Percentiles rank a stretch among this genome's conserved stretches.
These are phyloP conservation scores for Bhutanitis thaidina DNA, from an alignment of 2,888 invertebrate species.

Conservation along the genomic window DNA sequence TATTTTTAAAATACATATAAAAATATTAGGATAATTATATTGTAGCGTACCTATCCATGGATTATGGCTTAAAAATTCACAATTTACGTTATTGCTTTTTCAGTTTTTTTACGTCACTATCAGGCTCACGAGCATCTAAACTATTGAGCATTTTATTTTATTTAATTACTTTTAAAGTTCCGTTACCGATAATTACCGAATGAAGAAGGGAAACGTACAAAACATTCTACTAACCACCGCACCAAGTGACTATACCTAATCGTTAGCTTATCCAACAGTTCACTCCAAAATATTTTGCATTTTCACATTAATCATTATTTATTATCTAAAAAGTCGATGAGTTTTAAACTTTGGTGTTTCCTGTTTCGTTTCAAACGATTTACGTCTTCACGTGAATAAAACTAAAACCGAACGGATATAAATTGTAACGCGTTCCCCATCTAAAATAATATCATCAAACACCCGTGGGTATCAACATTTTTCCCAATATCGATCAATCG, in stretches of 20 bases:
- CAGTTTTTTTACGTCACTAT: constrained; percentile 40
- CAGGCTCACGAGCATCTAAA: constrained; percentile 47
- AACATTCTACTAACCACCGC: constrained; percentile 62
- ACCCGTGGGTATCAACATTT: constrained; percentile 19
- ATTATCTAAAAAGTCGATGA: constrained; percentile 79
- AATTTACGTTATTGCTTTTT: constrained; percentile 68
- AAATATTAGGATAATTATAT: constrained; percentile 70
- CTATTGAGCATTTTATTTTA: constrained; percentile 71
- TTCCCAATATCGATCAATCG: constrained; percentile 39
- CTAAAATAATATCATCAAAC: constrained; percentile 16
- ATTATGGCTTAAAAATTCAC: constrained; percentile 60
- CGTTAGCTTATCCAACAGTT: constrained; percentile 55
- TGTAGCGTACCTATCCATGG: constrained; percentile 56
- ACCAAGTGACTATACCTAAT: constrained; percentile 50
- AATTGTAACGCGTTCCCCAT: constrained; percentile 16
- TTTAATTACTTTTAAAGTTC: constrained; percentile 49
- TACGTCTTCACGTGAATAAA: constrained; percentile 24
- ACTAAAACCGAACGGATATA: constrained; percentile 25
- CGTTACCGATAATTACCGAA: constrained; percentile 57
- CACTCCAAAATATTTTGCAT: constrained; percentile 68
- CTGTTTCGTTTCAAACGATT: constrained; percentile 59
- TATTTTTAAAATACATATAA: constrained; percentile 77
- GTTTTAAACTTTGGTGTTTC: constrained; percentile 76
- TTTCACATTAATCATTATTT: constrained; percentile 64
- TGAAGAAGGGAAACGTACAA: constrained; percentile 55